A percentile compares a stretch with the other conserved stretches of the same genome.
These are phyloP conservation scores for Tupaia chinensis DNA, from an alignment of 2,113 vertebrate species.

Conservation along the genomic window DNA sequence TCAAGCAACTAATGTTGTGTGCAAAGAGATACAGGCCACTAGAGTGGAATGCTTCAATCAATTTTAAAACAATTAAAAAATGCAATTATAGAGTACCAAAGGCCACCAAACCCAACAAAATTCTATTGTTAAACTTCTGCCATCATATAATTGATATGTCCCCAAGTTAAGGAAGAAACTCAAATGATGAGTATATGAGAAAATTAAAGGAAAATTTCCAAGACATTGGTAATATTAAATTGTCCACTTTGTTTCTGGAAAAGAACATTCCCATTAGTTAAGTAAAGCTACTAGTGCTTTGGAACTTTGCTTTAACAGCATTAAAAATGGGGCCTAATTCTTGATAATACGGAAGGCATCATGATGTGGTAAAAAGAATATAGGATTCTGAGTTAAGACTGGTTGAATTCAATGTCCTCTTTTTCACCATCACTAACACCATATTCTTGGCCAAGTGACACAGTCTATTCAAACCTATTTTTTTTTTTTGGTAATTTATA, in stretches of 20 bases:
- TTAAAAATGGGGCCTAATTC: neutral
- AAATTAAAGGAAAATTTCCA: neutral
- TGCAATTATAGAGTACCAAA: neutral
- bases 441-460: neutral
- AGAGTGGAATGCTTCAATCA: neutral
- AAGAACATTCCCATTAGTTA: neutral
- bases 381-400: neutral
- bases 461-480: neutral
- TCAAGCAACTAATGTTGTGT: neutral
- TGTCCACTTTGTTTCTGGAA: neutral
- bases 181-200: neutral
- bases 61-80: neutral
- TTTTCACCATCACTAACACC: neutral
- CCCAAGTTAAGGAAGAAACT: neutral
- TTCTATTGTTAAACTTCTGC: neutral
- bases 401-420: neutral
- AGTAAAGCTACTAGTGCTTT: neutral
- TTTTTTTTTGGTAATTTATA: neutral
- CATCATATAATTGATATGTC: neutral
- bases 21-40: neutral
- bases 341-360: neutral
- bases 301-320: neutral
- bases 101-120: neutral
- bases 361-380: neutral
- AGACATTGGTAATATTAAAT: neutral